These are phyloP conservation scores for Tadarida brasiliensis DNA, from an alignment of 2,797 vertebrate species.

Conservation along the genomic window DNA sequence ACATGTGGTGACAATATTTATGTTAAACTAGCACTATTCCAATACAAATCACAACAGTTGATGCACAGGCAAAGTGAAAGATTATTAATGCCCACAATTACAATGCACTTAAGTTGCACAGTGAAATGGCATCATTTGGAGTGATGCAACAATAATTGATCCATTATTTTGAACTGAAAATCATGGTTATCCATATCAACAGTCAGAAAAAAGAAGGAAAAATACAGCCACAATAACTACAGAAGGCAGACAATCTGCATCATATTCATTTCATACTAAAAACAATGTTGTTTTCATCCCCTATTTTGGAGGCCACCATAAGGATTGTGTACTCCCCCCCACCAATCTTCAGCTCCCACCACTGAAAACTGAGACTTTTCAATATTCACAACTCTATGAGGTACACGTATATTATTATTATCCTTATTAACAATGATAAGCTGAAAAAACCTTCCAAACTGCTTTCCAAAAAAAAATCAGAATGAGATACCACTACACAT, in stretches of 20 bases:
- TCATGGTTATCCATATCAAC: not conserved
- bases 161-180: not conserved
- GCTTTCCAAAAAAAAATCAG: too few relatives aligned
- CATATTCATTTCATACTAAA: constrained; percentile 17
- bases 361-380: constrained; percentile 54
- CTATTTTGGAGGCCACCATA: not conserved
- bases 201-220: not conserved
- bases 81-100: constrained; percentile 9
- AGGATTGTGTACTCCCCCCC: not conserved
- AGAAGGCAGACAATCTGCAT: not conserved
- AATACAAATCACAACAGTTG: not conserved
- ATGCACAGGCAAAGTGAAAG: not conserved
- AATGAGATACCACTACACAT: too few relatives aligned
- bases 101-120: not conserved
- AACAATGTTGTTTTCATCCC: not conserved
- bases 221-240: not conserved
- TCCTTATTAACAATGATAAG: not conserved
- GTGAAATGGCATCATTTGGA: not conserved
- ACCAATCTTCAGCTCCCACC: not conserved
- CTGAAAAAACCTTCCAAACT: too few relatives aligned
- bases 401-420: not conserved
- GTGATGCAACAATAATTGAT: not conserved
- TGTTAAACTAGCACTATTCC: not conserved
- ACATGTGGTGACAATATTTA: not conserved
- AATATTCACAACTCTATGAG: not conserved